These are phyloP conservation scores for Tetropium fuscum DNA, from an alignment of 2,888 invertebrate genomes.

Conservation along the genomic window DNA sequence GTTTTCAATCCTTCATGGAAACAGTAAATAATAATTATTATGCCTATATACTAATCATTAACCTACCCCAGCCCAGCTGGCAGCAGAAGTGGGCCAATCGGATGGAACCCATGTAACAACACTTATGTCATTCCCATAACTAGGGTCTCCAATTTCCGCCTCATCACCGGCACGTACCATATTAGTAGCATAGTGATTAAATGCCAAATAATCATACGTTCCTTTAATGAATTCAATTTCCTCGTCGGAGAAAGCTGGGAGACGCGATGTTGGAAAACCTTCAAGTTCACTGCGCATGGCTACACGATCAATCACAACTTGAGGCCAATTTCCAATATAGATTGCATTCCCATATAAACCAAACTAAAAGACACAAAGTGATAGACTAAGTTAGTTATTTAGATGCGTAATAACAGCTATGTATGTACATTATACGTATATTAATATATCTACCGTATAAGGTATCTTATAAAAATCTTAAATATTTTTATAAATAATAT, in stretches of 20 bases:
- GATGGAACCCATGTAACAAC: conserved; percentile 60
- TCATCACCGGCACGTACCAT: conserved; percentile 60
- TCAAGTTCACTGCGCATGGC: conserved; percentile 71
- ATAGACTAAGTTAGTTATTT: too few species aligned
- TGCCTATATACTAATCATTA: not conserved
- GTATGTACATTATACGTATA: too few species aligned
- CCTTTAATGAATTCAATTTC: conserved; percentile 73
- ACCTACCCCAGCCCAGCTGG: conserved; percentile 58
- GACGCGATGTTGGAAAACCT: conserved; percentile 71
- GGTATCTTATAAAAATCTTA: too few species aligned
- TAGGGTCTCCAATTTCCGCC: conserved; percentile 26
- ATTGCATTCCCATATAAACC: conserved; percentile 69
- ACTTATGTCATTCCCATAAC: conserved; percentile 60
- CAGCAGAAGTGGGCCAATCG: conserved; percentile 51
- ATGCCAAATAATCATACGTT: conserved; percentile 78
- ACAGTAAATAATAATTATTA: too few species aligned
- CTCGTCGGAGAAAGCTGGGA: conserved; percentile 72
- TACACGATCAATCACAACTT: conserved; percentile 72
- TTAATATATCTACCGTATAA: too few species aligned
- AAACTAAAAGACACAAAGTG: conserved; percentile 45
- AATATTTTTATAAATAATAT: conserved; percentile 4
- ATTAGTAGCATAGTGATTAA: conserved; percentile 79
- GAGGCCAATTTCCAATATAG: conserved; percentile 76
- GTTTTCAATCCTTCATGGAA: too few species aligned
- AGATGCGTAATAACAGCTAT: too few species aligned